Evolutionary conservation across 2,888 invertebrate species (phyloP), one percentile per base, ranked within the genome.

Genomic region (Cryptus viduatorius): DNA sequence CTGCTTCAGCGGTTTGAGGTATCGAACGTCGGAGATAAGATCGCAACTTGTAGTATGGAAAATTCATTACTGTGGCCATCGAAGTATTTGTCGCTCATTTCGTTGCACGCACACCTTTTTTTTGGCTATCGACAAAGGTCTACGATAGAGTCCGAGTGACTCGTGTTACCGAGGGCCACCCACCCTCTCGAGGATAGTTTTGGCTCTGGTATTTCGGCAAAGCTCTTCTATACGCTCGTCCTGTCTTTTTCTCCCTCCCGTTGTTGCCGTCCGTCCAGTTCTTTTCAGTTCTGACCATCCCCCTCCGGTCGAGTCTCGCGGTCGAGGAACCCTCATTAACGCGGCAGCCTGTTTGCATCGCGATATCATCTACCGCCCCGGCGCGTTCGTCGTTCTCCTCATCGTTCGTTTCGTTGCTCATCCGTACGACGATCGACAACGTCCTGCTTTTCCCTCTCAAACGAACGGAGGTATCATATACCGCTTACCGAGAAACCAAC

Each of bases 281-380:
- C 67, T 81, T 72, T 44, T 68, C 78, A 78, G 65, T 73, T n/a
- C 61, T 42, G 59, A 68, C 37, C 67, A 50, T 61, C 61, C 77
- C 61, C 75, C 44, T 68, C 31, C 59, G 56, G 64, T 77, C 65
- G 53, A 31, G 24, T 10, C 19, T 64, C 53, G 80, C 83, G 78
- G 79, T 82, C 83, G 82, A 56, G 84, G 76, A 78, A 79, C 82
- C 87, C 90, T 90, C 91, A 89, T 91, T 91, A 91, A 91, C 90
- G 89, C 89, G 89, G 88, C 89, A 87, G 90, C 88, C 88, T 89
- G 91, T 90, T 91, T 89, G 88, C 88, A 88, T 86, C 83, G 84
- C 89, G 90, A 91, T 91, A 90, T 89, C 89, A 91, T 91, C 91
- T 83, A 72, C 71, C 75, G 72, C 56, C 61, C 73, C 69, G 42